Evolutionary conservation across 1,140 invertebrate genomes (phyloP), one percentile per base, ranked within the genome.

Genomic region (Eupeodes corollae): DNA sequence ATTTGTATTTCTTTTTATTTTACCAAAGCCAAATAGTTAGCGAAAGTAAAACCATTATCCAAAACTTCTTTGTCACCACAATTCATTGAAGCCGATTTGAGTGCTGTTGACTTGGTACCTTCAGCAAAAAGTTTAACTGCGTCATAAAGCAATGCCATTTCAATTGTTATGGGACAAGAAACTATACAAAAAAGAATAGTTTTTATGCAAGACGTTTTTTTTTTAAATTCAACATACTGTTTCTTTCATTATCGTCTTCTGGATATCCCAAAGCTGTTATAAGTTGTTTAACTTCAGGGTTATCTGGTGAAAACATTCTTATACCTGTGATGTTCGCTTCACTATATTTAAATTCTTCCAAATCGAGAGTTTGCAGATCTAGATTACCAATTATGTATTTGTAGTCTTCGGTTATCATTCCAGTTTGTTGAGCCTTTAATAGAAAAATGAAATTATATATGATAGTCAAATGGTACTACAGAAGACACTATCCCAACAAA

Each of bases 291-390:
- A 63, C 51, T 19, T 51, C 54, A 49, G 45, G 52, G 35, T 60
- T 58, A 14, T 59, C 72, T 0, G 79, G 76, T 50, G 86, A 79
- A 13, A 89, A 76, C 33, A 90, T 63, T 33, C 84, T 71, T 37
- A 90, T 70, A 11, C 72, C 85, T 33, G 88, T 90, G 38, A 93
- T 87, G 61, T 91, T 92, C 1, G 84, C 80, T n/a, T 86, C 88
- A 6, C 80, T 83, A 64, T 88, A 86, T 65, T 86, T 83, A 26
- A 26, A 26, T 14, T 83, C 79, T 33, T 81, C 79, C 49, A 91
- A 68, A 61, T 91, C 79, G 11, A 91, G 71, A 1, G 81, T 83
- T 52, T 91, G 84, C 39, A 91, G 73, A 68, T 93, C 88, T 70
- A 87, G 69, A 50, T 80, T 79, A 42, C 83, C 88, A 21, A 92